Percentiles rank a stretch among this genome's conserved stretches.
Conservation (phyloP, 2,113 vertebrate species). For the Sylvia atricapilla region DNA sequence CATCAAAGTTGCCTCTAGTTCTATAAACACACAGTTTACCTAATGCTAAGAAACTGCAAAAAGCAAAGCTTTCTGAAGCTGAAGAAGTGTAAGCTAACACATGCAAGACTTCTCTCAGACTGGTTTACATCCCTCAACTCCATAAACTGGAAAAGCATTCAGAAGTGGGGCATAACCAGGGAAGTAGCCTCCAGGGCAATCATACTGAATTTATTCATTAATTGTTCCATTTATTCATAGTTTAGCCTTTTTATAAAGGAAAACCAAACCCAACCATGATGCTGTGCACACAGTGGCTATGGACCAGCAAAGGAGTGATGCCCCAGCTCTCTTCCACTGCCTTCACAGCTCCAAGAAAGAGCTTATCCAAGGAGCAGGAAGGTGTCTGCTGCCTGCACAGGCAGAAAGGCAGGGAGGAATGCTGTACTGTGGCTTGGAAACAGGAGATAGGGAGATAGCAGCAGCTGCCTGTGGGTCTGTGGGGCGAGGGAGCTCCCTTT, state of each 20-base stretch:
- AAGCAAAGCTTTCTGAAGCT: neutral
- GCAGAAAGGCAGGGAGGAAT: neutral
- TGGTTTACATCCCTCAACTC: neutral
- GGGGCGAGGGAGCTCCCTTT: neutral
- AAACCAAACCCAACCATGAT: fast-evolving
- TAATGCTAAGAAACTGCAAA: neutral
- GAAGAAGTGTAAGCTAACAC: neutral
- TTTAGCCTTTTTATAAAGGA: neutral
- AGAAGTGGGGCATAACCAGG: neutral
- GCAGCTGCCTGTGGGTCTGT: fast-evolving
- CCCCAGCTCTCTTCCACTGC: neutral
- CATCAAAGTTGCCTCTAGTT: neutral
- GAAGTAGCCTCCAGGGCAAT: neutral
- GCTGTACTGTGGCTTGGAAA: neutral
- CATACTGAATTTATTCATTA: neutral
- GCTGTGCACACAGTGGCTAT: neutral
- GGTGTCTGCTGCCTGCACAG: neutral
- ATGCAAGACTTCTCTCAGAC: neutral
- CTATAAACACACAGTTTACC: neutral
- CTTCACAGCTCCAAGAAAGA: neutral
- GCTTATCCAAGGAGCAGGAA: neutral
- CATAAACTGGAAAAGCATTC: neutral
- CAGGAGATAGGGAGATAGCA: neutral
- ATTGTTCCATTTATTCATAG: neutral
- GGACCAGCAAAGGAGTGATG: fast-evolving